Percentiles rank a stretch among this genome's conserved stretches.
phyloP scores from a whole-genome alignment of 2,113 vertebrate genomes.

The Burhinus bistriatus region DNA sequence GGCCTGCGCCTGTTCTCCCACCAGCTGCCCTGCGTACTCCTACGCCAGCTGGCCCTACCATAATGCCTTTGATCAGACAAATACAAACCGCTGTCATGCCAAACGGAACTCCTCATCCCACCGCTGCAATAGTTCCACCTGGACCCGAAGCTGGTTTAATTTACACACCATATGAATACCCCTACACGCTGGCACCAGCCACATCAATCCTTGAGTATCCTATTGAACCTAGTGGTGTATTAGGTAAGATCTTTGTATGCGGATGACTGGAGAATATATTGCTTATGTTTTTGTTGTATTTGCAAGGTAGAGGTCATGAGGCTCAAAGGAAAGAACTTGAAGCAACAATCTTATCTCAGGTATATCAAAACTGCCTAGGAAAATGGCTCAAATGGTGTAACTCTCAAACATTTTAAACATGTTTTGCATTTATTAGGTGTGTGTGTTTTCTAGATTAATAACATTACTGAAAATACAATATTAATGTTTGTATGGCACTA shows the following conservation, averaged over 20 bases:
- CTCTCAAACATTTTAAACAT: background rate
- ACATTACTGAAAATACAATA: background rate
- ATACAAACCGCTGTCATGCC: conserved; percentile 97
- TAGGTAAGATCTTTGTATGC: conserved; percentile 81
- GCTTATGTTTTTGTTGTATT: background rate
- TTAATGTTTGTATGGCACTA: background rate
- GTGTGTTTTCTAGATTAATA: background rate
- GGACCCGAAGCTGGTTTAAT: conserved; percentile 94
- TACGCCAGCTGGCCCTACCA: conserved; percentile 88
- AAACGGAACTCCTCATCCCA: conserved; percentile 90
- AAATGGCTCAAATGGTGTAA: background rate
- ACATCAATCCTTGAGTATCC: conserved; percentile 98
- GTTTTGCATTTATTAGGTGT: background rate
- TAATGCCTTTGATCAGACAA: conserved; percentile 99
- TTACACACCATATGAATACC: conserved; percentile 98
- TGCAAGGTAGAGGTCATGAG: background rate
- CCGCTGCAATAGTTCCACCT: conserved; percentile 88
- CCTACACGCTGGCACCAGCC: conserved; percentile 94
- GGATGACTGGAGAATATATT: background rate
- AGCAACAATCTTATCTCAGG: background rate
- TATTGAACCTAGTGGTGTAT: conserved; percentile 95
- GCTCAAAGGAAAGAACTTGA: background rate
- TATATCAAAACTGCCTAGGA: background rate
- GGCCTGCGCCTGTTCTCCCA: conserved; percentile 90
- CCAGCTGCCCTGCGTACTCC: conserved; percentile 86